A percentile compares a stretch with the other conserved stretches of the same genome.
Conservation (phyloP, 2,888 invertebrate species). For the Hymenopus coronatus region DNA sequence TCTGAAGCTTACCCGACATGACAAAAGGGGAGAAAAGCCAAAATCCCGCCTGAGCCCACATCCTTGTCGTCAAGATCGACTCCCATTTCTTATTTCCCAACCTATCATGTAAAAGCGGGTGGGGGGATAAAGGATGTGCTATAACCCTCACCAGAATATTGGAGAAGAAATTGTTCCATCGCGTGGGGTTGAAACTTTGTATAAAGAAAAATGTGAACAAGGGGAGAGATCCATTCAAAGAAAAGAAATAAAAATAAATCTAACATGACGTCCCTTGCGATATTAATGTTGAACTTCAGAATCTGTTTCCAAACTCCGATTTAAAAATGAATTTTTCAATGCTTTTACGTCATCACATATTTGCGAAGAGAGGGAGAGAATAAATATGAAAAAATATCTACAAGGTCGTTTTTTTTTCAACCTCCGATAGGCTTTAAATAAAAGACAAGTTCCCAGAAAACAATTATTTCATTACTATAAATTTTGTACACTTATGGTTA, state of each 20-base stretch:
- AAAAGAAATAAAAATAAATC: not conserved
- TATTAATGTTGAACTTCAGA: not conserved
- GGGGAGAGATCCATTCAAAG: not conserved
- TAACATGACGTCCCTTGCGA: not conserved
- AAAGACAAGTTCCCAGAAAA: no score
- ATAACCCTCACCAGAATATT: not conserved
- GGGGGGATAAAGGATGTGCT: not conserved
- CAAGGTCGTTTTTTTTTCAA: no score
- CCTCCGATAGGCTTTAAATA: no score
- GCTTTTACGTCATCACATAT: not conserved
- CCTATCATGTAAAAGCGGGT: not conserved
- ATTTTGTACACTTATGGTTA: no score
- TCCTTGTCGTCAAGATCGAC: not conserved
- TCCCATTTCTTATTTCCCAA: not conserved
- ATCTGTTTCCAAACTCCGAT: not conserved
- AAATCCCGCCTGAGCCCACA: not conserved
- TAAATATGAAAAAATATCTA: no score
- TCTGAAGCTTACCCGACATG: not conserved
- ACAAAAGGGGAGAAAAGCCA: not conserved
- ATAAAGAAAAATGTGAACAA: not conserved
- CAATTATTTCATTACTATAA: no score
- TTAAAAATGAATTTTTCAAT: not conserved
- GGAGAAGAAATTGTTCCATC: not conserved
- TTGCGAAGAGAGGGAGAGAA: no score
- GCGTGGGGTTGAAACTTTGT: not conserved